Evolutionary conservation across 2,888 invertebrate species (phyloP), one percentile per base, ranked within the genome.

Genomic region (Hypomecis punctinalis): DNA sequence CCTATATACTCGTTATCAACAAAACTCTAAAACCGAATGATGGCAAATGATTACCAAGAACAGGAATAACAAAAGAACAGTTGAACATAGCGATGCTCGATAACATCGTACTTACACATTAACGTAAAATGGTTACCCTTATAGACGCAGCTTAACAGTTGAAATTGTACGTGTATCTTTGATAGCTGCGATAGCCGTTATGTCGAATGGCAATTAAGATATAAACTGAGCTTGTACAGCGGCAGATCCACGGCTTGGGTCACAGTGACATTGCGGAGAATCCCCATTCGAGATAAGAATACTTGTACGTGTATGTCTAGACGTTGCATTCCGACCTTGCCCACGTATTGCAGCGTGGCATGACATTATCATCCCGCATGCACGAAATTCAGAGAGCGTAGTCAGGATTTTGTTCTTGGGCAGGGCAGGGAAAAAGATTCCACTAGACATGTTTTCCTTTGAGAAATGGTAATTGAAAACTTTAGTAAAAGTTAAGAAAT

Each of bases 321-420:
- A 63, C 63, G 52, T 42, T 42, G 45, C 56, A 49, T 57, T 52
- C 49, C 63, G 61, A 61, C 61, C 67, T 67, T 67, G 67, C 56
- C 35, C 42, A 47, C 42, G 45, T 49, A 57, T 57, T 42, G 23
- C 46, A 37, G 36, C 47, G 13, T 61, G 57, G 23, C 23, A 23
- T 23, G 23, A 23, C 23, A 23, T 23, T 23, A 23, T 35, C 63
- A 57, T 37, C 58, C 48, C 51, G 57, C 66, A 45, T 33, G 49
- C 66, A 60, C 42, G 40, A 51, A 52, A 47, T 52, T 39, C 40
- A 36, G 51, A 63, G 63, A 61, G 58, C 61, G 49, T 45, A 23
- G 23, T 23, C 23, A 23, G 23, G 23, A 23, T 23, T 23, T 23
- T 23, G 23, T 23, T 23, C 23, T 23, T 23, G 23, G 23, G 3